Percentiles rank a stretch among this genome's conserved stretches.
These are phyloP conservation scores for Thysanoteuthis rhombus DNA, from an alignment of 2,888 invertebrate species.

Conservation along the genomic window DNA sequence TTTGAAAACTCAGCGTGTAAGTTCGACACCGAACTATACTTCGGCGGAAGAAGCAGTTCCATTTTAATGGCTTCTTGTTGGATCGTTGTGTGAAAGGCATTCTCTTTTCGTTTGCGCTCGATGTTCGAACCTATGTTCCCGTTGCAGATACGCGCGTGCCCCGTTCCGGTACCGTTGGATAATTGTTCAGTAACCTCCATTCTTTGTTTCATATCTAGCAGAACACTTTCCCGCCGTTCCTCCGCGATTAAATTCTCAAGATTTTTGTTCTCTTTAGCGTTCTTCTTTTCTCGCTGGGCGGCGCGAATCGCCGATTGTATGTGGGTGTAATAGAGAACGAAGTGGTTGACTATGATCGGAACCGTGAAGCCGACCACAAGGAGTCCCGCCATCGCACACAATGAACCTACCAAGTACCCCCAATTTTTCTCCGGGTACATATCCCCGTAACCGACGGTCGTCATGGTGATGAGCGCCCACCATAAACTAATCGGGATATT, in stretches of 20 bases:
- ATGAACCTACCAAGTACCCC: constrained; percentile 58
- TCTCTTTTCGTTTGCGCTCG: background rate
- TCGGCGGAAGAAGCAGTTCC: background rate
- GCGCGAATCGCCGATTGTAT: constrained; percentile 47
- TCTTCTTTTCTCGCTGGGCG: constrained; percentile 31
- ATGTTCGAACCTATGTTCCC: background rate
- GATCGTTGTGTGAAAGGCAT: background rate
- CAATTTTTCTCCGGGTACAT: constrained; percentile 51
- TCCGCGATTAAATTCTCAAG: background rate
- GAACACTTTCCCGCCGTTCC: background rate
- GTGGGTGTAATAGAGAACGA: constrained; percentile 59
- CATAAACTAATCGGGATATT: constrained; percentile 61
- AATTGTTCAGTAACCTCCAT: background rate
- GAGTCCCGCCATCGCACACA: constrained; percentile 56
- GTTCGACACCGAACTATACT: background rate
- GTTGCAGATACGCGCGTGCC: background rate
- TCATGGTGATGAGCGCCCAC: constrained; percentile 65
- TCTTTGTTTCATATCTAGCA: background rate
- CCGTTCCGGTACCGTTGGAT: background rate
- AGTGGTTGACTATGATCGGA: constrained; percentile 63
- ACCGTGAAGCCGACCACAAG: constrained; percentile 61
- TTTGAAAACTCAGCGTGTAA: background rate
- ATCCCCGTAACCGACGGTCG: constrained; percentile 64
- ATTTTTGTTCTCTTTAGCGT: background rate
- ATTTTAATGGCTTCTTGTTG: background rate